Conservation (phyloP, 2,888 invertebrate species). For the Hydrotaea diabolus region DNA sequence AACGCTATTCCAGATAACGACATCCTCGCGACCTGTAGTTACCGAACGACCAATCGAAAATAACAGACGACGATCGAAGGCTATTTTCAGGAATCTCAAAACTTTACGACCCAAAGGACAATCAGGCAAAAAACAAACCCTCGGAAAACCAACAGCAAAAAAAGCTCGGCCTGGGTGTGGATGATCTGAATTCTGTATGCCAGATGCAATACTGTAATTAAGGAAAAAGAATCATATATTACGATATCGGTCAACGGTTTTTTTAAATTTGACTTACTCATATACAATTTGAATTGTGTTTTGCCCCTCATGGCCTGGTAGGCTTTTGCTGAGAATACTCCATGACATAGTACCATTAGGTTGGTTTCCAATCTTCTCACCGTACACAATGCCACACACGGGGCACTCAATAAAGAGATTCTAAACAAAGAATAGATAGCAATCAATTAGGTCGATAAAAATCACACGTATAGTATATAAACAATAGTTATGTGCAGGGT, state of each 20-base stretch:
- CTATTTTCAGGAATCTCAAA: constrained; percentile 87
- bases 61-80: constrained; percentile 91
- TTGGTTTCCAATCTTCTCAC: constrained; percentile 90
- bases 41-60: constrained; percentile 93
- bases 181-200: constrained; percentile 90
- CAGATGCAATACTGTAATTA: constrained; percentile 87
- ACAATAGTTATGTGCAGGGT: too few species aligned
- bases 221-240: neutral
- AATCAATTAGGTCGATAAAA: neutral
- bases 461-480: too few species aligned
- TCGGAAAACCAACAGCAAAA: constrained; percentile 93
- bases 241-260: too few species aligned
- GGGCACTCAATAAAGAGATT: constrained; percentile 92
- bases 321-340: constrained; percentile 85
- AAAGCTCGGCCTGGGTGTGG: constrained; percentile 92
- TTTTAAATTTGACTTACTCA: constrained; percentile 83
- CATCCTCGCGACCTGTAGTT: constrained; percentile 94
- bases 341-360: constrained; percentile 92
- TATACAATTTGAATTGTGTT: constrained; percentile 92
- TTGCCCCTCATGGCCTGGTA: constrained; percentile 85
- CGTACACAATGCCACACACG: constrained; percentile 92
- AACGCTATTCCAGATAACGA: constrained; percentile 95
- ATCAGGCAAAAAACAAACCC: constrained; percentile 91
- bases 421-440: constrained; percentile 64
- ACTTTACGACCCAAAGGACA: constrained; percentile 90